These are phyloP conservation scores for Valencia hispanica DNA, from an alignment of 2,797 vertebrate genomes.

Conservation along the genomic window DNA sequence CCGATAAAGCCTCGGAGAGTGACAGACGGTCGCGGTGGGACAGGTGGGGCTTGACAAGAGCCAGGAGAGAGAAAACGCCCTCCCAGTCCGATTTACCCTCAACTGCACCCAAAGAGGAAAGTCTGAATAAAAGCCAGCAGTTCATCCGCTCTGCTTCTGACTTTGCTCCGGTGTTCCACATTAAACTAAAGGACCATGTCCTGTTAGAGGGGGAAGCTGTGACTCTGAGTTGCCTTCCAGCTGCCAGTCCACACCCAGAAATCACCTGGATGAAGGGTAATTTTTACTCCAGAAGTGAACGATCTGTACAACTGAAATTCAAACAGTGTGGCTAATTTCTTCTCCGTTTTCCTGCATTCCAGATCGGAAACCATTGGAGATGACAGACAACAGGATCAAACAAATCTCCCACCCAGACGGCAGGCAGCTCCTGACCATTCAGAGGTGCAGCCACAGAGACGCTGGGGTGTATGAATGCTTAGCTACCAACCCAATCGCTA, in stretches of 20 bases:
- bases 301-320: neutral
- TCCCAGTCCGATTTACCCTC: constrained; percentile 85
- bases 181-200: constrained; percentile 94
- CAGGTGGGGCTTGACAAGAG: constrained; percentile 88
- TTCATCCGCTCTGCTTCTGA: constrained; percentile 86
- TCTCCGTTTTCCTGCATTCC: constrained; percentile 6
- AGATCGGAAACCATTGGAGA: constrained; percentile 88
- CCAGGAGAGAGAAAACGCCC: constrained; percentile 86
- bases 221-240: constrained; percentile 93
- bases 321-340: neutral
- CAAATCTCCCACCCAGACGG: constrained; percentile 90
- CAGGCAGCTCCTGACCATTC: constrained; percentile 89
- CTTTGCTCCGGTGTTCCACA: constrained; percentile 94
- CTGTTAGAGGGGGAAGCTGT: constrained; percentile 90
- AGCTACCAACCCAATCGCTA: constrained; percentile 88
- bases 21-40: constrained; percentile 88
- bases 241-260: constrained; percentile 88
- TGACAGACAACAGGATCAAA: constrained; percentile 76
- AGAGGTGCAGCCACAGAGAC: constrained; percentile 83
- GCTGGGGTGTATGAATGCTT: constrained; percentile 92
- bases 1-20: constrained; percentile 75
- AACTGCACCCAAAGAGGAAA: constrained; percentile 78
- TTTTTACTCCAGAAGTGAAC: neutral
- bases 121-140: constrained; percentile 59
- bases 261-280: constrained; percentile 94